Base-by-base conservation (phyloP, 2,113 vertebrate species). In the Pseudopipra pipra region DNA sequence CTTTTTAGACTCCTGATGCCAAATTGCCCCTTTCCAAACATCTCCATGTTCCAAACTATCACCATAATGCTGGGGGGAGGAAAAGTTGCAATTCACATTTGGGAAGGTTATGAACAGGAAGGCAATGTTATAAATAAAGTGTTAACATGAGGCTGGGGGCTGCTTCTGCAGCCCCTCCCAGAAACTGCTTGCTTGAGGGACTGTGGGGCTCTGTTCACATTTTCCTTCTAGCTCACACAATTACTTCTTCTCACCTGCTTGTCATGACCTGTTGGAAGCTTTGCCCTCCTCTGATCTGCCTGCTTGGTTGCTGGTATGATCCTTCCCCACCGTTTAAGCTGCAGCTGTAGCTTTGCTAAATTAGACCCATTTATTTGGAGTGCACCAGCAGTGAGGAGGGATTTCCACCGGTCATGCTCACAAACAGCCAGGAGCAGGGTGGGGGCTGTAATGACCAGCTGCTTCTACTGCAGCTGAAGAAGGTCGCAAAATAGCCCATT, bases 1-100 rank as follows among this genome's bases (percentile, higher is more conserved):
- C 81, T 78, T 96, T 94, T 93, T 94, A 87, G 75, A 44, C 18
- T 94, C 30, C 39, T 66, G 35, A 56, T 94, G 95, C 93, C 95
- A 96, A 89, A 77, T 95, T 90, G 43, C 76, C 63, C 59, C 24
- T 90, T 86, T 87, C 85, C 95, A 93, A 91, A 86, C 33, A 92
- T 94, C 75, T 87, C 44, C 17, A 0, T n/a, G 73, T 86, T 96
- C 89, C 90, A 96, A 93, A 85, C 33, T 2, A 3, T 75, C 39
- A 41, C 63, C 72, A 67, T 85, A 93, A 91, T 81, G 55, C 49
- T 44, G 35, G 23, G 61, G 49, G 41, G 52, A 41, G n/a, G 82
- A 62, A 87, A 72, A 96, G 85, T 30, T 87, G 70, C 62, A 58
- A 21, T 85, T 89, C 58, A 43, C 37, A 68, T 73, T 87, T 84